Base-by-base conservation (phyloP, 2,797 vertebrate species). In the Leuciscus waleckii region DNA sequence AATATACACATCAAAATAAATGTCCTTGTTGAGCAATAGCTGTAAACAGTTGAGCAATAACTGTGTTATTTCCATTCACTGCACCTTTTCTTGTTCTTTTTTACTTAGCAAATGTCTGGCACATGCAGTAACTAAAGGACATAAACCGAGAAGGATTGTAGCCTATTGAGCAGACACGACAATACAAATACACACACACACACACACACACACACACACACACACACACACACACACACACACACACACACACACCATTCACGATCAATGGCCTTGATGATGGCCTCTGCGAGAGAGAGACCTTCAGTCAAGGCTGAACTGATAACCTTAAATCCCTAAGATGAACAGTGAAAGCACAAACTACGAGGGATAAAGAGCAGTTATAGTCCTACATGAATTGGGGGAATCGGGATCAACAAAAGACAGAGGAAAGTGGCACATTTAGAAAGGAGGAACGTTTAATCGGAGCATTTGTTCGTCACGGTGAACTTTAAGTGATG, bases 301-400 rank as follows among this genome's bases (percentile, higher is more conserved):
- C 86, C 86, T 87, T 87, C 78, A 87, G 63, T 77, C 86, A 78
- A 87, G 86, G 82, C n/a, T 78, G 13, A 41, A 54, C 82, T 69
- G 74, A 84, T 84, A 84, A 49, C 46, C 46, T 49, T 16, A 84
- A 68, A 49, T 1, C 26, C 9, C 63, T 32, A 26, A 35, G 21
- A 23, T 23, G 23, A 73, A 35, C 5, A 43, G n/a, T 46, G 17
- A 46, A 82, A 32, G 14, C 19, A 1, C 54, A 82, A 63, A 46
- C 54, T 1, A 63, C 54, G 19, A 82, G 51, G 10, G 23, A 35
- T 43, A 58, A 21, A 71, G n/a, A 41, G 17, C 68, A 21, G n/a
- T 43, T 43, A 2, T 6, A 56, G 21, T 9, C 21, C 21, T 9
- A 39, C 23, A 7, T n/a, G 8, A 26, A 14, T 19, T 4, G 4